Percentiles rank a stretch among this genome's conserved stretches.
Evolutionary conservation across 2,113 vertebrate genomes (phyloP).

Genomic region (Ceyx melanurus): DNA sequence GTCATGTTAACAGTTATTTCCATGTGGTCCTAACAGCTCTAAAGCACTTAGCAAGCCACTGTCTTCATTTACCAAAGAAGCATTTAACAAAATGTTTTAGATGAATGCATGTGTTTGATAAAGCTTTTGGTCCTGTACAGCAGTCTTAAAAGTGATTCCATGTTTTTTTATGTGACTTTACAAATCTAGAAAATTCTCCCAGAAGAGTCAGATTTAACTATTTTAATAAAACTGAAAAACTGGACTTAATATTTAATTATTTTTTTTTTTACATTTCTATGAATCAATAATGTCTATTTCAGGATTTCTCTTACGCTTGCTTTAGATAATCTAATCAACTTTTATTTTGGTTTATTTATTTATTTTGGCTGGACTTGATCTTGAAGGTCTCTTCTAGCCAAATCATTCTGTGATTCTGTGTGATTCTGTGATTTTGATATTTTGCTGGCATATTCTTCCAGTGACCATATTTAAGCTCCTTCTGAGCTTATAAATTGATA

Average conservation of each 20-base stretch:
- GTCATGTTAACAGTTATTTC: not conserved
- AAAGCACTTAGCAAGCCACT: not conserved
- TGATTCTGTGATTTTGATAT: not conserved
- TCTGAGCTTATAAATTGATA: not conserved
- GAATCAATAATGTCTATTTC: not conserved
- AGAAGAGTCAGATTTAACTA: not conserved
- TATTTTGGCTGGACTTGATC: no score
- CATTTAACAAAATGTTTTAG: not conserved
- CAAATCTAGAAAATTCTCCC: not conserved
- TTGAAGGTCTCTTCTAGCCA: no score
- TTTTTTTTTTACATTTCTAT: not conserved
- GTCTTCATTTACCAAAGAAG: not conserved
- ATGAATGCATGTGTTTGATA: not conserved
- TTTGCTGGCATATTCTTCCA: not conserved
- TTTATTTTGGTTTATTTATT: not conserved
- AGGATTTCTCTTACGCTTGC: not conserved
- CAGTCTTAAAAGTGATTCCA: not conserved
- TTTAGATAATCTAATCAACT: not conserved
- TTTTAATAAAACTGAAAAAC: not conserved
- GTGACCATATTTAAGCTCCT: not conserved
- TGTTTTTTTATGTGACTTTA: not conserved
- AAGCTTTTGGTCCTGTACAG: not conserved
- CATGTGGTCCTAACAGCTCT: not conserved
- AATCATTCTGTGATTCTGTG: no score
- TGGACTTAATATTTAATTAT: not conserved